phyloP scores from a whole-genome alignment of 2,888 invertebrate species.

The Lomographa bimaculata region DNA sequence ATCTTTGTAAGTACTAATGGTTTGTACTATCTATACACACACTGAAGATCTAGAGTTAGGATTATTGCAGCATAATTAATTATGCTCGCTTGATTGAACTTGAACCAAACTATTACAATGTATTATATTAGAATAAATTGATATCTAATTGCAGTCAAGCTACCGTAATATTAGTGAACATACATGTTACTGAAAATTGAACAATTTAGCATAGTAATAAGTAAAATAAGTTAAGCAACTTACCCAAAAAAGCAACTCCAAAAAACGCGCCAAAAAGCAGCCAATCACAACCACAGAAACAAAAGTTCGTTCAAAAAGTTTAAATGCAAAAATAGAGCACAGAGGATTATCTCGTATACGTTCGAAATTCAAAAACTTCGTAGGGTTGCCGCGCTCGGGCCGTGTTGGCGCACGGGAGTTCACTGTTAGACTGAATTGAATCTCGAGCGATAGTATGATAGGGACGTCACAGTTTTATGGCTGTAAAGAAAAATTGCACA shows the following conservation, averaged over 20 bases:
- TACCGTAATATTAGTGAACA: too few species aligned
- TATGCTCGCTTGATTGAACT: too few species aligned
- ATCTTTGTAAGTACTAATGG: too few species aligned
- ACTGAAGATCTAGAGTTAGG: too few species aligned
- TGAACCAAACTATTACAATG: too few species aligned
- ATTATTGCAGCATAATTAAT: too few species aligned
- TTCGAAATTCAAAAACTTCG: slow-evolving; percentile 32
- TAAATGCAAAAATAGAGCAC: slow-evolving; percentile 10
- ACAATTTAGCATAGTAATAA: too few species aligned
- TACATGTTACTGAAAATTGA: too few species aligned
- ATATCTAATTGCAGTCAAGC: too few species aligned
- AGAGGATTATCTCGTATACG: slow-evolving; percentile 12
- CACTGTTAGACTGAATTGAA: slow-evolving; percentile 39
- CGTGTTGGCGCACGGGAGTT: slow-evolving; percentile 43
- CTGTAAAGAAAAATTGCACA: slow-evolving; percentile 24
- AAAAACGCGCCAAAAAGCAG: slow-evolving; percentile 9
- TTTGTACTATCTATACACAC: too few species aligned
- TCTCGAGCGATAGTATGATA: slow-evolving; percentile 24
- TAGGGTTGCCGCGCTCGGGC: slow-evolving; percentile 26
- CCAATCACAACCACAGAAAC: slow-evolving; percentile 4
- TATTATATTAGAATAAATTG: too few species aligned
- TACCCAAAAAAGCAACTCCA: slow-evolving; percentile 17
- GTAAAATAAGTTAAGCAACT: too few species aligned
- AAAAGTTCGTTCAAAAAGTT: slow-evolving; percentile 13
- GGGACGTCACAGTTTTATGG: slow-evolving; percentile 22